Evolutionary conservation across 2,113 vertebrate genomes (phyloP).

Genomic region (Aix galericulata): DNA sequence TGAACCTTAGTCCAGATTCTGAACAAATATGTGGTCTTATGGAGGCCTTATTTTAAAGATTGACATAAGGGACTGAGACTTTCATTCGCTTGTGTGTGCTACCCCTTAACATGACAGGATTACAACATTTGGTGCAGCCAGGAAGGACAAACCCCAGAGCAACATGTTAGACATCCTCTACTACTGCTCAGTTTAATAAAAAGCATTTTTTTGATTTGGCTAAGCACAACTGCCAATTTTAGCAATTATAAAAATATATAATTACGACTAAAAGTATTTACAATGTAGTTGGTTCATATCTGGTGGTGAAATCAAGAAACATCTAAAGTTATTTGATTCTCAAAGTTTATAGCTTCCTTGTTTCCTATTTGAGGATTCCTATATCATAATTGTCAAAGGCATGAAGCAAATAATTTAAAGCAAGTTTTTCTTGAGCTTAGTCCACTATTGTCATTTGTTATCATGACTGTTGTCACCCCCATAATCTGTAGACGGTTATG

Average conservation of each 20-base stretch:
- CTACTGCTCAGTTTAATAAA: neutral
- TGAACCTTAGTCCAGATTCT: neutral
- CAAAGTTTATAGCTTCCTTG: neutral
- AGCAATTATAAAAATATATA: neutral
- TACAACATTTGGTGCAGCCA: neutral
- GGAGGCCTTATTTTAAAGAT: neutral
- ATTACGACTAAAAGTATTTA: neutral
- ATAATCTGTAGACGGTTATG: neutral
- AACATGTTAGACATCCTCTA: neutral
- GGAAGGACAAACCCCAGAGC: neutral
- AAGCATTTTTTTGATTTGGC: neutral
- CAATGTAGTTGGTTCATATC: neutral
- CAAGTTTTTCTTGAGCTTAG: neutral
- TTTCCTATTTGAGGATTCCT: neutral
- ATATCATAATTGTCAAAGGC: neutral
- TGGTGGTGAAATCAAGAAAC: neutral
- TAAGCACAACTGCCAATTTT: neutral
- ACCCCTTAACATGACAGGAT: neutral
- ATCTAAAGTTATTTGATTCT: neutral
- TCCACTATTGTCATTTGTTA: neutral
- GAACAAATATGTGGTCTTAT: neutral
- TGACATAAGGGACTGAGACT: neutral
- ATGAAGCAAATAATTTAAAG: neutral
- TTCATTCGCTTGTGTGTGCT: neutral
- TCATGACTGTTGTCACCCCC: fast-evolving